These are phyloP conservation scores for Monomorium pharaonis DNA, from an alignment of 1,140 invertebrate species.

Conservation along the genomic window DNA sequence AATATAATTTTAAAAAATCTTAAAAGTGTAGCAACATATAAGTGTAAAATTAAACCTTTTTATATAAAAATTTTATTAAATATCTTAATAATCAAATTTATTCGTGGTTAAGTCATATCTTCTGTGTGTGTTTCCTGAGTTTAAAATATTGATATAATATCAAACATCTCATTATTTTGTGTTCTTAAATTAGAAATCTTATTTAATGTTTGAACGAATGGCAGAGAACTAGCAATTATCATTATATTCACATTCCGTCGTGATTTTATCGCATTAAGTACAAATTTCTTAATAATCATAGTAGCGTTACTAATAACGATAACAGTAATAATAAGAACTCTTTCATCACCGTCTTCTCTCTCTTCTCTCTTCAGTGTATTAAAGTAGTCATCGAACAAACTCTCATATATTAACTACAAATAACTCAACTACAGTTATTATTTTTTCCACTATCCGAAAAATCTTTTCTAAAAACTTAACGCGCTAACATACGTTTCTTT, in stretches of 20 bases:
- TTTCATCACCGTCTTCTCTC: constrained; percentile 53
- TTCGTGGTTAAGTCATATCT: neutral
- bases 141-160: neutral
- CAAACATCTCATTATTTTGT: neutral
- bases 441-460: constrained; percentile 75
- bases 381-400: constrained; percentile 82
- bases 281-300: constrained; percentile 65
- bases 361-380: constrained; percentile 77
- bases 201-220: constrained; percentile 71
- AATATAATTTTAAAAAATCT: neutral
- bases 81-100: neutral
- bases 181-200: constrained; percentile 32
- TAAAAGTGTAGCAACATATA: neutral
- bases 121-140: neutral
- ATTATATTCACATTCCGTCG: neutral
- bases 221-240: constrained; percentile 74
- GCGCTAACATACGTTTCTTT: constrained; percentile 74
- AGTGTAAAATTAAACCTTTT: neutral
- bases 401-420: constrained; percentile 83
- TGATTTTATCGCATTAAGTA: constrained; percentile 72
- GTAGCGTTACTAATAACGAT: constrained; percentile 46
- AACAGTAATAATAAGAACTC: constrained; percentile 68
- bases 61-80: neutral
- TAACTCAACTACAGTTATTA: constrained; percentile 81
- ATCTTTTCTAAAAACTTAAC: constrained; percentile 81